Evolutionary conservation across 2,113 vertebrate species (phyloP).

Genomic region (Coreoperca whiteheadi): DNA sequence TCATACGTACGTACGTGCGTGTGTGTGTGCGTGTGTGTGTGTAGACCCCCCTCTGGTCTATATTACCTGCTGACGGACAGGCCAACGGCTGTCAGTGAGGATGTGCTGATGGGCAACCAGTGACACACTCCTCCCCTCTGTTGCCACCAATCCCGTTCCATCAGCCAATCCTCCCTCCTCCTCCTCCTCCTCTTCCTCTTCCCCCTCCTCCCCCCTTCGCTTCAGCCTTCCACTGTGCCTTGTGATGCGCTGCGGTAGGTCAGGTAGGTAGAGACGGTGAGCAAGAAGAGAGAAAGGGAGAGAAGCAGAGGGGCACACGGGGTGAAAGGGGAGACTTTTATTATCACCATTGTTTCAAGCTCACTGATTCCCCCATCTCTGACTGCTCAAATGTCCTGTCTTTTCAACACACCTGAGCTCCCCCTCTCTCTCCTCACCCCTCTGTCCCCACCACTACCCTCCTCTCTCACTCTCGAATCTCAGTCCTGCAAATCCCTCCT

Average conservation of each 20-base stretch:
- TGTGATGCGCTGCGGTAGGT: slow-evolving; percentile 84
- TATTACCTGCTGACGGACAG: slow-evolving; percentile 79
- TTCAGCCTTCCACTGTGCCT: slow-evolving; percentile 49
- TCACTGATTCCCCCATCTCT: slow-evolving; percentile 60
- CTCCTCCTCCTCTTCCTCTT: slow-evolving; percentile 1
- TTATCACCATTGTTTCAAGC: slow-evolving; percentile 80
- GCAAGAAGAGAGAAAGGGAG: slow-evolving; percentile 45
- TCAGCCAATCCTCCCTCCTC: slow-evolving; percentile 14
- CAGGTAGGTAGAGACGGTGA: slow-evolving; percentile 60
- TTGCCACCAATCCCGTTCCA: slow-evolving; percentile 38
- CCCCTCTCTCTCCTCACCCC: slow-evolving; percentile 23
- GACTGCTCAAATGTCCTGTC: slow-evolving; percentile 85
- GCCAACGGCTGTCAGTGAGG: slow-evolving; percentile 58
- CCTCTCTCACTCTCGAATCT: slow-evolving; percentile 46
- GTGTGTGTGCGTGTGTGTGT: slow-evolving; percentile 8
- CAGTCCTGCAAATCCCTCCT: slow-evolving; percentile 62
- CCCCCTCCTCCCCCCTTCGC: slow-evolving; percentile 8
- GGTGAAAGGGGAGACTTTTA: slow-evolving; percentile 80
- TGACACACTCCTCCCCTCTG: slow-evolving; percentile 24
- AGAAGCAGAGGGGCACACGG: slow-evolving; percentile 64
- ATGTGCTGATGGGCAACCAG: slow-evolving; percentile 57
- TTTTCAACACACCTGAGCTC: slow-evolving; percentile 84
- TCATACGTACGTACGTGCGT: not conserved
- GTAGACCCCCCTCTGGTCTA: slow-evolving; percentile 43
- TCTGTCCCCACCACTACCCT: slow-evolving; percentile 5